phyloP scores from a whole-genome alignment of 2,888 invertebrate genomes.

The Tipula unca region DNA sequence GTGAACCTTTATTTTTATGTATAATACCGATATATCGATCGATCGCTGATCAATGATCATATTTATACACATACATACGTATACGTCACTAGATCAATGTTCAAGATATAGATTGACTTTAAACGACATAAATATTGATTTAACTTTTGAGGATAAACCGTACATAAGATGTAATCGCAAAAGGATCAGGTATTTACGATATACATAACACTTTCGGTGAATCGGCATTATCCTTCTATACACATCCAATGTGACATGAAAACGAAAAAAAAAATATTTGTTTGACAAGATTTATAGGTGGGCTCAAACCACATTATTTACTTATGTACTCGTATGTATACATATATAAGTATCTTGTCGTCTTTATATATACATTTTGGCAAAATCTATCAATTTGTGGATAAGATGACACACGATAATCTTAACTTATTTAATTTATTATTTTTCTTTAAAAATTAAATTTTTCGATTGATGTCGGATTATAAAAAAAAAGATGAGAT shows the following conservation, averaged over 20 bases:
- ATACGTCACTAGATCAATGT: not conserved
- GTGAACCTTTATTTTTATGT: not conserved
- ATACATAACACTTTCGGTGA: not conserved
- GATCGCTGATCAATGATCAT: too few species aligned
- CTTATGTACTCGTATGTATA: not conserved
- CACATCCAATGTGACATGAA: not conserved
- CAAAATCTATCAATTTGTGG: not conserved
- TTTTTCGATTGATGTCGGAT: conserved; percentile 4
- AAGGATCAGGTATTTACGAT: not conserved
- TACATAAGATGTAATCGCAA: not conserved
- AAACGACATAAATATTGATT: not conserved
- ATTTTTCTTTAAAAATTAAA: not conserved
- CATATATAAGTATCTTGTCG: not conserved
- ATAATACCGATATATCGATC: not conserved
- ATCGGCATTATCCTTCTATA: not conserved
- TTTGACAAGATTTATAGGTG: not conserved
- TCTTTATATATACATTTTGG: not conserved
- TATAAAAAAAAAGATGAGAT: not conserved
- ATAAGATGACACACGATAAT: not conserved
- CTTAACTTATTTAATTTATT: not conserved
- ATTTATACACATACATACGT: not conserved
- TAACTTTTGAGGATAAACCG: not conserved
- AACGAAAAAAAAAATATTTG: not conserved
- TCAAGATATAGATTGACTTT: not conserved
- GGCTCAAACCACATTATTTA: too few species aligned